Percentiles rank a stretch among this genome's conserved stretches.
phyloP scores from a whole-genome alignment of 1,140 invertebrate genomes.

The Penaeus chinensis region DNA sequence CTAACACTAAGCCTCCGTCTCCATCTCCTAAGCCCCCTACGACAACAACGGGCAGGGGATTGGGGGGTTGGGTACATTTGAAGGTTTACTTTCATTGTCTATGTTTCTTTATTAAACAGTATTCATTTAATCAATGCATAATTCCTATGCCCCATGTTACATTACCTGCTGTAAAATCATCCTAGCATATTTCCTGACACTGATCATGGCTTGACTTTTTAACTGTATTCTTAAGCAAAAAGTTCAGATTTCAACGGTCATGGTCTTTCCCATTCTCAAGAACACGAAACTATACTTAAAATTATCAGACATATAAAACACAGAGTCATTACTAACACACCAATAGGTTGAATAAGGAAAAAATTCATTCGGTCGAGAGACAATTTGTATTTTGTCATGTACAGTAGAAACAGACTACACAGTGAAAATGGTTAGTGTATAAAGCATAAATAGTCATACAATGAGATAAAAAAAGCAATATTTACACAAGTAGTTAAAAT shows the following conservation, averaged over 20 bases:
- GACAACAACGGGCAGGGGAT: too few species aligned
- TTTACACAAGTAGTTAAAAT: constrained; percentile 55
- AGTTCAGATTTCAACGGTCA: not conserved
- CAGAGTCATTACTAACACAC: not conserved
- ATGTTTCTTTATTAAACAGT: too few species aligned
- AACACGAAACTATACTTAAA: not conserved
- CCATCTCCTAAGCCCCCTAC: too few species aligned
- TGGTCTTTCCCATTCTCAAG: not conserved
- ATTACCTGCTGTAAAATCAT: too few species aligned
- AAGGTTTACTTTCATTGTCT: too few species aligned
- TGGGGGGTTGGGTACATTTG: too few species aligned
- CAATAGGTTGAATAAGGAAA: not conserved
- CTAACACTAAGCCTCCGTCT: too few species aligned
- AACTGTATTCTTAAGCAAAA: too few species aligned
- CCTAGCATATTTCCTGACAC: too few species aligned
- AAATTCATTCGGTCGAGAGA: constrained; percentile 2
- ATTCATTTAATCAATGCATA: too few species aligned
- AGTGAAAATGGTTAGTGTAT: constrained; percentile 60
- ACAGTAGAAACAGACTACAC: constrained; percentile 59
- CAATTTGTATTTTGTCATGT: constrained; percentile 58
- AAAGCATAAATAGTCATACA: constrained; percentile 60
- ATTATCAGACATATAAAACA: not conserved
- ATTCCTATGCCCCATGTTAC: too few species aligned
- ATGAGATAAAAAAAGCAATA: constrained; percentile 59
- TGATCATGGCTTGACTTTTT: too few species aligned